Base-by-base conservation (phyloP, 2,888 invertebrate genomes). In the Drosophila eohydei region DNA sequence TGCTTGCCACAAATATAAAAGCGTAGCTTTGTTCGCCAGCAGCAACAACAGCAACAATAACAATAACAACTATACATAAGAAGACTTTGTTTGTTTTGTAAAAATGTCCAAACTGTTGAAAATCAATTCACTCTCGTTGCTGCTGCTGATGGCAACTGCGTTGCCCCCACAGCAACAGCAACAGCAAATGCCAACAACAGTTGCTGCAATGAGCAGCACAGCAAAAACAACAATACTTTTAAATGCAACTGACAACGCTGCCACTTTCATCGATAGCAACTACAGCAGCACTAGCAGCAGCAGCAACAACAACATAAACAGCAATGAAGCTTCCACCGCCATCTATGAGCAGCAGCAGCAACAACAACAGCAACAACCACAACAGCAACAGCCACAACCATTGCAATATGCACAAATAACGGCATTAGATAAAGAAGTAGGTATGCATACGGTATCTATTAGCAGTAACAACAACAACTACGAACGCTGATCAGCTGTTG, bases 371-470 rank as follows among this genome's bases (percentile, higher is more conserved):
- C 55, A 66, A 64, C 51, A 46, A 1, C 44, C 26, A 14, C 64
- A 69, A 28, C 84, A 74, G 21, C 82, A 73, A 16, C 77, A 71
- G n/a, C 76, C 56, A 50, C 56, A 67, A 66, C 50, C 65, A 63
- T 26, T 72, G 83, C 83, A 83, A 69, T 84, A 80, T 79, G 74
- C 80, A 78, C 83, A 82, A 78, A 88, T 92, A 79, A 78, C 91
- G 74, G 80, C 87, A 66, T 82, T 91, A 86, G 91, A 92, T 80
- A 92, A 91, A 91, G 92, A 92, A 92, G 92, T 92, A 92, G 92
- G 92, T 92, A 92, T 87, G 92, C 81, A 85, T 76, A 85, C 76
- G 59, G 72, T 81, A 81, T 83, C 82, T 67, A 73, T 57, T 62
- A 63, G 51, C 57, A 78, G 50, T 28, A 71, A 51, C 55, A 57